Percentiles rank a stretch among this genome's conserved stretches.
Evolutionary conservation across 2,797 vertebrate species (phyloP).

Genomic region (Hippopotamyrus pictus): DNA sequence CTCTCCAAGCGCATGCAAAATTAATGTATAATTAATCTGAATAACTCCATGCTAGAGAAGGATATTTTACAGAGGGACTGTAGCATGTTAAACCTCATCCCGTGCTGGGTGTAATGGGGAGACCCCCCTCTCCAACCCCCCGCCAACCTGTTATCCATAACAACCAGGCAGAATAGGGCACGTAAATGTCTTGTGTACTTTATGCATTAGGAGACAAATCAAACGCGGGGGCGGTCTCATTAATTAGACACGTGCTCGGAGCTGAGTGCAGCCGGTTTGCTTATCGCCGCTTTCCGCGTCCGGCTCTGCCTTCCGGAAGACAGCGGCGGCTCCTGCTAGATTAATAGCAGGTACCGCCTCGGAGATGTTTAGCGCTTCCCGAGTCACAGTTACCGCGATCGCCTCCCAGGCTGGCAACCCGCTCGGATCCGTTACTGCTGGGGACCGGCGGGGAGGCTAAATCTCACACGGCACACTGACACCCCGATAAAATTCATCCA

Average conservation of each 20-base stretch:
- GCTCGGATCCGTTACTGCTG: slow-evolving; percentile 42
- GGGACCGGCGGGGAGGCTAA: slow-evolving; percentile 41
- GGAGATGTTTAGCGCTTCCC: neutral
- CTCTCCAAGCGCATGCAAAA: slow-evolving; percentile 47
- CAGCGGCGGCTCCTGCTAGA: neutral
- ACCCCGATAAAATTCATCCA: slow-evolving; percentile 34
- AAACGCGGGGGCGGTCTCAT: slow-evolving; percentile 59
- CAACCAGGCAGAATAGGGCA: slow-evolving; percentile 63
- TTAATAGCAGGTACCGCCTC: neutral
- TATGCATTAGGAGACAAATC: slow-evolving; percentile 43
- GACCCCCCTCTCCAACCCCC: slow-evolving; percentile 12
- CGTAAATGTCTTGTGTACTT: slow-evolving; percentile 33
- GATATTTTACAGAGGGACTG: slow-evolving; percentile 64
- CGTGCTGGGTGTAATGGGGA: neutral
- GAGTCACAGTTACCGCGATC: neutral
- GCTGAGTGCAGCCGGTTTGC: slow-evolving; percentile 57
- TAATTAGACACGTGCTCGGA: slow-evolving; percentile 64
- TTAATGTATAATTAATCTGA: slow-evolving; percentile 57
- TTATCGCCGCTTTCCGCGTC: slow-evolving; percentile 59
- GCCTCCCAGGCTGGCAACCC: neutral
- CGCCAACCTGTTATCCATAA: slow-evolving; percentile 52
- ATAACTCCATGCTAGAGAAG: slow-evolving; percentile 56
- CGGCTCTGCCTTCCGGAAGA: neutral
- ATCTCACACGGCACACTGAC: slow-evolving; percentile 37
- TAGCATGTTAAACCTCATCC: slow-evolving; percentile 50